Percentiles rank a stretch among this genome's conserved stretches.
Conservation (phyloP, 2,113 vertebrate species). For the Proterorhinus semilunaris region DNA sequence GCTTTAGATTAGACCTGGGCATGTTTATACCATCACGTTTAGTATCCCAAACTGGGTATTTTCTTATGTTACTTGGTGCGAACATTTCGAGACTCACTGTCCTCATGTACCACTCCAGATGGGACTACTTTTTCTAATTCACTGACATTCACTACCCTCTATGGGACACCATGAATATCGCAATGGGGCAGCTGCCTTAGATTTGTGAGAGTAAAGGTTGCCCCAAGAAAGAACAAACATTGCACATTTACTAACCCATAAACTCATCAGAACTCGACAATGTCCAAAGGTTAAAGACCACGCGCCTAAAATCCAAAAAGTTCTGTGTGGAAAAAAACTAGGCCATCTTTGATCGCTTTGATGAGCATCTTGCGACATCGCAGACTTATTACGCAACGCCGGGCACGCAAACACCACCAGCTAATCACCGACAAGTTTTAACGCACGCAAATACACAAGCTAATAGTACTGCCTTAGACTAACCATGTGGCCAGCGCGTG, state of each 20-base stretch:
- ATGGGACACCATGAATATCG: too few relatives aligned
- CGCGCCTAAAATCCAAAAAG: neutral
- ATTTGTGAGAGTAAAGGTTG: conserved; percentile 27
- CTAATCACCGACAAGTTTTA: neutral
- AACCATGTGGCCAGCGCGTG: neutral
- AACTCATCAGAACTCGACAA: neutral
- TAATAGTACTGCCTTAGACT: neutral
- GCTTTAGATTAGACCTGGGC: too few relatives aligned
- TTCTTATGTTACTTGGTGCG: too few relatives aligned
- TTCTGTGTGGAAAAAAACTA: neutral
- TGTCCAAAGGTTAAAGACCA: conserved; percentile 42
- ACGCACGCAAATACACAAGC: neutral
- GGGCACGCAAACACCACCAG: conserved; percentile 15
- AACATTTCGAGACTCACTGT: too few relatives aligned
- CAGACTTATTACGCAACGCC: conserved; percentile 20
- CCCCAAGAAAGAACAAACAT: conserved; percentile 27
- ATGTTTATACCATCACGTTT: too few relatives aligned
- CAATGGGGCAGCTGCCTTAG: too few relatives aligned
- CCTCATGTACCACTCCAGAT: too few relatives aligned
- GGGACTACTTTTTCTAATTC: too few relatives aligned
- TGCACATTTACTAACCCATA: conserved; percentile 3
- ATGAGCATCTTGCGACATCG: neutral
- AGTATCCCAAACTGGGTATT: too few relatives aligned
- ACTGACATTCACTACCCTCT: too few relatives aligned
- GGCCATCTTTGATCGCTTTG: neutral